These are phyloP conservation scores for Mechanitis mazaeus DNA, from an alignment of 2,888 invertebrate species.

Conservation along the genomic window DNA sequence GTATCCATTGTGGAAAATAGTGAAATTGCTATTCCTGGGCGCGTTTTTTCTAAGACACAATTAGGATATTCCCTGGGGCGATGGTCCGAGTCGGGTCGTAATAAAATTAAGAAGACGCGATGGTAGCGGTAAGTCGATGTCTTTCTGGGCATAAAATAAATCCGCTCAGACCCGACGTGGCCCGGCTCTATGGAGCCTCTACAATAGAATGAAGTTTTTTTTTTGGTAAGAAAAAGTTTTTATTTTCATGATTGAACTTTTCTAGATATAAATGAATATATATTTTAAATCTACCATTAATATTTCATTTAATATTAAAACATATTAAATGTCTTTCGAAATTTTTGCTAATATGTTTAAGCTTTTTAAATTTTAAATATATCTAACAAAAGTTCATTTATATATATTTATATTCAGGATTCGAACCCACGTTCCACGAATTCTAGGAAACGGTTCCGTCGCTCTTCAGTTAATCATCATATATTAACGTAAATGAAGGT, in stretches of 20 bases:
- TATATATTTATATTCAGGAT: no score
- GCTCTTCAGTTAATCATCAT: no score
- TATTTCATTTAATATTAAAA: no score
- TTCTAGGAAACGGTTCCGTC: no score
- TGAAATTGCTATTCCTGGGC: conserved; percentile 61
- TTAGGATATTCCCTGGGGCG: conserved; percentile 66
- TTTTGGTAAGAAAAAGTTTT: conserved; percentile 4
- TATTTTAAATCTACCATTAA: no score
- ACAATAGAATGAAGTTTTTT: conserved; percentile 5
- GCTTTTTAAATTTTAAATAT: no score
- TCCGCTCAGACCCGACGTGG: conserved; percentile 54
- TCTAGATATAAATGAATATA: not conserved
- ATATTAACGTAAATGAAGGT: no score
- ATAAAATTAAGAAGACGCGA: conserved; percentile 75
- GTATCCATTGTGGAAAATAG: conserved; percentile 29
- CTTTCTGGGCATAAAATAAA: conserved; percentile 73
- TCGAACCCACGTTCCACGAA: no score
- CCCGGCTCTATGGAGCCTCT: conserved; percentile 39
- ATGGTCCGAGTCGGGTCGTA: conserved; percentile 55
- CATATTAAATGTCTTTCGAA: no score
- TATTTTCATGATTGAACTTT: not conserved
- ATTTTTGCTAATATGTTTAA: no score
- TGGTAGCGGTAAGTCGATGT: conserved; percentile 67
- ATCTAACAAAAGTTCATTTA: no score
- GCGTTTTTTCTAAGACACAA: conserved; percentile 67